Conservation (phyloP, 2,113 vertebrate species). For the Sula dactylatra region DNA sequence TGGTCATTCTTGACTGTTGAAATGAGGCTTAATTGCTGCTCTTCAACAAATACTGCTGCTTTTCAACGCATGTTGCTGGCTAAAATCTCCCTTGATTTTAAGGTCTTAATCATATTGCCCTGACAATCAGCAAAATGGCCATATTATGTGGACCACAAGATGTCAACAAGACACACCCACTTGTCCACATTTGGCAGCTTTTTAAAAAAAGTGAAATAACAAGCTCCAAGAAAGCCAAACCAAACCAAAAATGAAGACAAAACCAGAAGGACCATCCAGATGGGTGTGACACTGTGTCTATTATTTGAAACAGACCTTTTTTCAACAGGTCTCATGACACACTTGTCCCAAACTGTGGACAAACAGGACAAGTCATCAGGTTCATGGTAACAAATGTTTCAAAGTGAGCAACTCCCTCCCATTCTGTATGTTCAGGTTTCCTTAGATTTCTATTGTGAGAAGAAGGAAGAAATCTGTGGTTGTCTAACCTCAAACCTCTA, state of each 20-base stretch:
- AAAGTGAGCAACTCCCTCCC: background rate
- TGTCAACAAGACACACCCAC: constrained; percentile 75
- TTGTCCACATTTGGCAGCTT: constrained; percentile 68
- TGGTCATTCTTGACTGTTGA: background rate
- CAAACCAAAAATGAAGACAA: constrained; percentile 62
- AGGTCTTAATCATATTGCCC: constrained; percentile 38
- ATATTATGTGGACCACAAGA: constrained; percentile 61
- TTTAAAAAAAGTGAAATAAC: constrained; percentile 58
- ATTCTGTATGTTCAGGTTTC: background rate
- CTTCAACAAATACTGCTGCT: background rate
- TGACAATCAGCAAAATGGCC: constrained; percentile 43
- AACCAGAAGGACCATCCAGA: constrained; percentile 43
- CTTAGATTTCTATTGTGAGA: background rate
- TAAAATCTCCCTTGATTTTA: constrained; percentile 31
- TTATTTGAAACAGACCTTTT: constrained; percentile 43
- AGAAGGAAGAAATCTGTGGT: background rate
- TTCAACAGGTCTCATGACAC: constrained; percentile 39
- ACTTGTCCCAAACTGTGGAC: background rate
- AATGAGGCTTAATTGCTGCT: constrained; percentile 23
- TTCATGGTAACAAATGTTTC: constrained; percentile 43
- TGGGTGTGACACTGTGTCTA: constrained; percentile 42
- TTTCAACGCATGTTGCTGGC: background rate
- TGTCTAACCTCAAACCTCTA: background rate
- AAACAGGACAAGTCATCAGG: constrained; percentile 15
- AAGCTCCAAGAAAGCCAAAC: constrained; percentile 56